A percentile compares a stretch with the other conserved stretches of the same genome.
Conservation (phyloP, 2,797 vertebrate species). For the Catharus ustulatus region DNA sequence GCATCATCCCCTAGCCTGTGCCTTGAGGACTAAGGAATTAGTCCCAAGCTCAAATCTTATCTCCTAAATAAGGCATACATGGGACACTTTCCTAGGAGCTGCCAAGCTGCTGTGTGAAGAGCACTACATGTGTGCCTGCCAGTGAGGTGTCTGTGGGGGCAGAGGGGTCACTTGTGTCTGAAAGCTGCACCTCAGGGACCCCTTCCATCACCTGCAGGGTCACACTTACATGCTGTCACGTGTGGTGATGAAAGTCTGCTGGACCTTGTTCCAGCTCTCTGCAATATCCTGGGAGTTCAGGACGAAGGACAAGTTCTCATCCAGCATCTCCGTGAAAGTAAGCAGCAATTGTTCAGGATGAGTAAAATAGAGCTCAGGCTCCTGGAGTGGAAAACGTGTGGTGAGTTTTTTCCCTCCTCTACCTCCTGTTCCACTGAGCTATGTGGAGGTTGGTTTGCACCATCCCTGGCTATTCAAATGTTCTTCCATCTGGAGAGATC, state of each 20-base stretch:
- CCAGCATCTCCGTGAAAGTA: slow-evolving; percentile 83
- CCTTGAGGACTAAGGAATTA: neutral
- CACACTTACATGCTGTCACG: slow-evolving; percentile 80
- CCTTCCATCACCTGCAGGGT: neutral
- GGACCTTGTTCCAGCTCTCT: slow-evolving; percentile 81
- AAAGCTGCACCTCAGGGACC: neutral
- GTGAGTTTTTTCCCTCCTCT: neutral
- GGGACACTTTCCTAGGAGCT: neutral
- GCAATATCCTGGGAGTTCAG: slow-evolving; percentile 85
- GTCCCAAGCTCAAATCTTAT: neutral
- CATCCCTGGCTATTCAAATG: neutral
- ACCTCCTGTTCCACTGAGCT: neutral
- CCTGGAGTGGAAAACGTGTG: slow-evolving; percentile 18
- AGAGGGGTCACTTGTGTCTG: neutral
- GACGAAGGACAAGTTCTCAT: slow-evolving; percentile 88
- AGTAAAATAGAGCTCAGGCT: slow-evolving; percentile 87
- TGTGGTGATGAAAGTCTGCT: slow-evolving; percentile 71
- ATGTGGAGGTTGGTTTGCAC: neutral
- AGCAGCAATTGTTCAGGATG: slow-evolving; percentile 88
- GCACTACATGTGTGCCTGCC: neutral
- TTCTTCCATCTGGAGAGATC: neutral
- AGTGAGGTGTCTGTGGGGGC: neutral
- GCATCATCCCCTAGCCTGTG: neutral
- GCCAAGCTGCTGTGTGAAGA: neutral
- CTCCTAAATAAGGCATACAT: neutral